Evolutionary conservation across 1,140 invertebrate genomes (phyloP).

Genomic region (Aphidius gifuensis): DNA sequence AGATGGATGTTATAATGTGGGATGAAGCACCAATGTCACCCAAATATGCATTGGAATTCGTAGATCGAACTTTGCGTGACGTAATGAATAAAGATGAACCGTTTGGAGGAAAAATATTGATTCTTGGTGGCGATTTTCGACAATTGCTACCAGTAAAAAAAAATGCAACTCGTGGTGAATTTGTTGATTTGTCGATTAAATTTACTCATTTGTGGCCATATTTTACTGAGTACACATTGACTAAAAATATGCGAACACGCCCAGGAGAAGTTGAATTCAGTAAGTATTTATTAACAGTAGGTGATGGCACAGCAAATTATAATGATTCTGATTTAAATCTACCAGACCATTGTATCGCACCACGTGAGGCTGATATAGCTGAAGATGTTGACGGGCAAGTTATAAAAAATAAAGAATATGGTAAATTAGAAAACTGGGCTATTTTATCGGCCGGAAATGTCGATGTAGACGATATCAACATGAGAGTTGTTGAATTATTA

Average conservation of each 20-base stretch:
- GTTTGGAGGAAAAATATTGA: neutral
- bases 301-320: slow-evolving; percentile 21
- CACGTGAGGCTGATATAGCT: slow-evolving; percentile 4
- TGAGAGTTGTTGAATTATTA: slow-evolving; percentile 21
- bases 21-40: slow-evolving; percentile 6
- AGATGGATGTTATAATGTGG: neutral
- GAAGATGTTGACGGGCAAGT: slow-evolving; percentile 14
- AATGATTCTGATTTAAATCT: slow-evolving; percentile 16
- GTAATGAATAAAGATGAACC: neutral
- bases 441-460: slow-evolving; percentile 23
- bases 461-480: slow-evolving; percentile 25
- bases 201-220: slow-evolving; percentile 21
- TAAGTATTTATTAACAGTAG: slow-evolving; percentile 23
- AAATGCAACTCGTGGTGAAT: slow-evolving; percentile 19
- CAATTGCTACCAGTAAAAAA: slow-evolving; percentile 10
- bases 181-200: slow-evolving; percentile 25
- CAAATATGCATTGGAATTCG: neutral
- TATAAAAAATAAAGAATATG: slow-evolving; percentile 18
- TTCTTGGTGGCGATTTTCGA: neutral
- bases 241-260: slow-evolving; percentile 21
- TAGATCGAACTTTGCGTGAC: neutral
- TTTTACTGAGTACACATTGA: slow-evolving; percentile 23
- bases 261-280: slow-evolving; percentile 20
- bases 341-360: slow-evolving; percentile 13
- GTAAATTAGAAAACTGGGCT: slow-evolving; percentile 15